Conservation (phyloP, 2,113 vertebrate species). For the Neolamprologus toae region DNA sequence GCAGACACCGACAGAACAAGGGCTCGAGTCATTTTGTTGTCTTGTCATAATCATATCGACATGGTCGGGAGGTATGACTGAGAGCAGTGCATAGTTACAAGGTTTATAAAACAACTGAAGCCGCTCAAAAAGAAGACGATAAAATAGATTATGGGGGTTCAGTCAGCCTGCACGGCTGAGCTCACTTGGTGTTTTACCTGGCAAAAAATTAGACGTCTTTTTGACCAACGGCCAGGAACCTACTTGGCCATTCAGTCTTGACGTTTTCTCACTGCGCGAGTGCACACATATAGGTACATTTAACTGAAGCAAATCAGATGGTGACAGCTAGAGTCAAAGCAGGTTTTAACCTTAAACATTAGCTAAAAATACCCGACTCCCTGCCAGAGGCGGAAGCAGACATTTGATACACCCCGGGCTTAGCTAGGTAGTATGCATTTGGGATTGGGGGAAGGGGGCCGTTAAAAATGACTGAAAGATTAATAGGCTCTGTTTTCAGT, state of each 20-base stretch:
- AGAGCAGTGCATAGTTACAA: not conserved
- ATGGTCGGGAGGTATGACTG: not conserved
- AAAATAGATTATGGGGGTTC: too few relatives aligned
- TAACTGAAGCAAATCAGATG: not conserved
- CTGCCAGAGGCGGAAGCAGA: too few relatives aligned
- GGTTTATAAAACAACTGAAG: not conserved
- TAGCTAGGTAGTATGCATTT: too few relatives aligned
- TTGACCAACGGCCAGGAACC: not conserved
- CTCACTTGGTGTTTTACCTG: not conserved
- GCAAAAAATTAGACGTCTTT: not conserved
- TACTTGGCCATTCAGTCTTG: not conserved
- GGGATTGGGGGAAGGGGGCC: too few relatives aligned
- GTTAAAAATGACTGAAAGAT: too few relatives aligned
- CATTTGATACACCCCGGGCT: too few relatives aligned
- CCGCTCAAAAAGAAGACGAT: not conserved
- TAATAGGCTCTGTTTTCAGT: too few relatives aligned
- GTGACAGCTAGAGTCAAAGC: not conserved
- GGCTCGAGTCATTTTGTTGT: not conserved
- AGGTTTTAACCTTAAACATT: not conserved
- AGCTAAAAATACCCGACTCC: not conserved
- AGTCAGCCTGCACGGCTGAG: not conserved
- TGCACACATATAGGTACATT: not conserved
- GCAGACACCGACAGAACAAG: not conserved
- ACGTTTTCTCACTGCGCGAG: rapidly evolving
- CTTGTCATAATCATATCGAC: not conserved